These are phyloP conservation scores for Gryllus longicercus DNA, from an alignment of 2,888 invertebrate genomes.

Conservation along the genomic window DNA sequence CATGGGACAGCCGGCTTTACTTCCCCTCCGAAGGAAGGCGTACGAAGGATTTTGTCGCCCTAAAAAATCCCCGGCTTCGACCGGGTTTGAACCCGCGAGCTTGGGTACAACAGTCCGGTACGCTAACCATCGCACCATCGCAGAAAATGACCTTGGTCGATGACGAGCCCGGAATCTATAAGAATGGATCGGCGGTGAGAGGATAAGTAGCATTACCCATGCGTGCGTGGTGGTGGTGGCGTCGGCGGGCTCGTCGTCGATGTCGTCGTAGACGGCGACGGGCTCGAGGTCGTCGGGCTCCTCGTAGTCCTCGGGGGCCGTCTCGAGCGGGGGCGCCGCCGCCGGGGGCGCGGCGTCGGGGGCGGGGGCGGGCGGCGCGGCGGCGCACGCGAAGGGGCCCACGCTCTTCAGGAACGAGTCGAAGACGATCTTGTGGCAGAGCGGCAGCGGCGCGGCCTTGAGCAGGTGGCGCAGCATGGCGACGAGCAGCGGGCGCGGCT, in stretches of 20 bases:
- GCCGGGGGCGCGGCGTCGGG: neutral
- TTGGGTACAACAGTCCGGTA: too few relatives aligned
- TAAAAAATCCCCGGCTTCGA: too few relatives aligned
- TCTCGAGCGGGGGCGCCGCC: neutral
- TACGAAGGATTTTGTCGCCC: too few relatives aligned
- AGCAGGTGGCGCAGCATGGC: neutral
- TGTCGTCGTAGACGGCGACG: neutral
- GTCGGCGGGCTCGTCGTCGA: neutral
- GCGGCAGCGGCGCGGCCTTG: neutral
- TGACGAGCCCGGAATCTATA: too few relatives aligned
- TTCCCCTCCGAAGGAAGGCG: too few relatives aligned
- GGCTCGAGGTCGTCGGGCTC: neutral
- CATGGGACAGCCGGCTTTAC: too few relatives aligned
- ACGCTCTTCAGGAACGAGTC: neutral
- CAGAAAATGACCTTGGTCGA: too few relatives aligned
- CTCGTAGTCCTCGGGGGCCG: neutral
- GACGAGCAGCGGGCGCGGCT: neutral
- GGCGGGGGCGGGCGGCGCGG: neutral
- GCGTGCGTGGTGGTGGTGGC: too few relatives aligned
- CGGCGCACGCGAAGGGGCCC: neutral
- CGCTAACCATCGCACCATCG: too few relatives aligned
- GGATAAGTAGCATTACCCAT: too few relatives aligned
- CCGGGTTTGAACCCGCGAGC: too few relatives aligned
- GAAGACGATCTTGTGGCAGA: neutral
- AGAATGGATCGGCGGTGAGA: too few relatives aligned